Evolutionary conservation across 2,797 vertebrate species (phyloP).

Genomic region (Acestrorhynchus altus): DNA sequence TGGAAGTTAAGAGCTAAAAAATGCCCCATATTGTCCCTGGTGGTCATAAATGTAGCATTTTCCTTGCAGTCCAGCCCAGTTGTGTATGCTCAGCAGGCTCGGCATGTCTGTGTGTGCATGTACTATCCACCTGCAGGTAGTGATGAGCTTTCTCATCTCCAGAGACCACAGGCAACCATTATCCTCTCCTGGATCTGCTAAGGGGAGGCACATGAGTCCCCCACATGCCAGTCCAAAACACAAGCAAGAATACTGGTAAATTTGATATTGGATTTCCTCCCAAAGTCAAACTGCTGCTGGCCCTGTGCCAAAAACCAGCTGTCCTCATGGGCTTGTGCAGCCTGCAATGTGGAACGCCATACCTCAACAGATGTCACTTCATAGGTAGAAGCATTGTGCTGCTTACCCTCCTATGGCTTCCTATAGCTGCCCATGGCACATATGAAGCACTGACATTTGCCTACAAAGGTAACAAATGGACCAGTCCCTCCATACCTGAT

Average conservation of each 20-base stretch:
- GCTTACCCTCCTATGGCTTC: too few relatives aligned
- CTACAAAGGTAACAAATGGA: too few relatives aligned
- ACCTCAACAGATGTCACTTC: background rate
- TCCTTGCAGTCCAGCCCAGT: background rate
- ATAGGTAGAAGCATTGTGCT: too few relatives aligned
- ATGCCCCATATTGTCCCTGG: background rate
- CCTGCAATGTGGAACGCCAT: background rate
- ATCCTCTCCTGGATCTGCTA: background rate
- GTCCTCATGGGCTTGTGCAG: background rate
- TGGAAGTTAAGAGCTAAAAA: background rate
- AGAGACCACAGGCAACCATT: background rate
- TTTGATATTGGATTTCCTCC: background rate
- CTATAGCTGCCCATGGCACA: too few relatives aligned
- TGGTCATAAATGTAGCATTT: background rate
- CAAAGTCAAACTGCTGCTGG: background rate
- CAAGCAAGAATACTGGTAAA: background rate
- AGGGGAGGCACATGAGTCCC: background rate
- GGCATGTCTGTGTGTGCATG: background rate
- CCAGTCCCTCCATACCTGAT: too few relatives aligned
- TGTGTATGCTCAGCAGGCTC: background rate
- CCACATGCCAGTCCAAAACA: background rate
- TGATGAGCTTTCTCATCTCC: conserved; percentile 21
- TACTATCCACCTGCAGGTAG: background rate
- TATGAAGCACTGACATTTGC: too few relatives aligned
- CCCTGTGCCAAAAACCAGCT: too few relatives aligned